Conservation (phyloP, 2,888 invertebrate species). For the Oxystoma pomonae region DNA sequence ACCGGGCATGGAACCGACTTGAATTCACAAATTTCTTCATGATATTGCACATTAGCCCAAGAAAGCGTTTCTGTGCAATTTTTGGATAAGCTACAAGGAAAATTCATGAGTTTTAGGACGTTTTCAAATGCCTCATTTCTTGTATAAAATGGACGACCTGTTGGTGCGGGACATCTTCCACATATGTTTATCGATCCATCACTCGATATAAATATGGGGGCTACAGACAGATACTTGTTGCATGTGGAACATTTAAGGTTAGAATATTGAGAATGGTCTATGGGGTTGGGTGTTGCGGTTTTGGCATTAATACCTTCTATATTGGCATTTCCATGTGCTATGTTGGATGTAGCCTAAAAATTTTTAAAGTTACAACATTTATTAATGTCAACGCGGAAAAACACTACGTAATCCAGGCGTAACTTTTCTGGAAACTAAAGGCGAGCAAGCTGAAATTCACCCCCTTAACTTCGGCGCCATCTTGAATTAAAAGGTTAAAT, state of each 20-base stretch:
- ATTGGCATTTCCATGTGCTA: too few species aligned
- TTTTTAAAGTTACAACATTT: too few species aligned
- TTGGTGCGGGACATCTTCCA: neutral
- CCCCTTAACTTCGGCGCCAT: too few species aligned
- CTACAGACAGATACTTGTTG: neutral
- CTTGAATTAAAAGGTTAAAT: too few species aligned
- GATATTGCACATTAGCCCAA: neutral
- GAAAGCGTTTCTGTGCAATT: neutral
- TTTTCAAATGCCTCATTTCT: neutral
- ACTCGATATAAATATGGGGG: neutral
- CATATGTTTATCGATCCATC: neutral
- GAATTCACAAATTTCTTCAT: neutral
- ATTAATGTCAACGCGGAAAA: too few species aligned
- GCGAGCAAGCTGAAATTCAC: too few species aligned
- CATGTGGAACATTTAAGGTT: neutral
- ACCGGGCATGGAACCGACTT: neutral
- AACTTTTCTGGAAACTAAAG: too few species aligned
- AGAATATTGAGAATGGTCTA: too few species aligned
- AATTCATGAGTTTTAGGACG: neutral
- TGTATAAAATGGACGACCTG: neutral
- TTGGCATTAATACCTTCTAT: too few species aligned
- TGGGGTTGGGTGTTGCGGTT: too few species aligned
- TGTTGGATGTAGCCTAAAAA: too few species aligned
- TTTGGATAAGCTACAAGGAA: neutral
- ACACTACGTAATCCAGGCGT: too few species aligned